Base-by-base conservation (phyloP, 2,888 invertebrate genomes). In the Patella caerulea region DNA sequence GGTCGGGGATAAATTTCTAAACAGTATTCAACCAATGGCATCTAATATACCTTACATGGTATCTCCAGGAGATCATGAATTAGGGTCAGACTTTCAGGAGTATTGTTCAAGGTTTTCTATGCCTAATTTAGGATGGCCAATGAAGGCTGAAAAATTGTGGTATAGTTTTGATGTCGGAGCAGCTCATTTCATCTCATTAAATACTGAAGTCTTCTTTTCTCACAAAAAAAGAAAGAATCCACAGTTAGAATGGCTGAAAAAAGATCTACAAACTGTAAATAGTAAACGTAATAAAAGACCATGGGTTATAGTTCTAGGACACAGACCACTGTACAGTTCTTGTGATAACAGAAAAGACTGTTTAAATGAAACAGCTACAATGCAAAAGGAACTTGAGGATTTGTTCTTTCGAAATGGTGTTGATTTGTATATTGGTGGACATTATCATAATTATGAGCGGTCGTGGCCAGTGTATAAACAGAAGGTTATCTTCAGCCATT, bases 221-320 rank as follows among this genome's bases (percentile, higher is more conserved):
- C 77, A 76, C 72, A 93, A 95, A 15, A 94, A 94, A 83, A 97
- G 97, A 92, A 97, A 84, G 71, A 79, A 84, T 2, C 71, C 79
- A 5, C 86, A 86, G 80, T 75, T 88, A 45, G 74, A 78, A 9
- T 90, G 90, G 89, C 78, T 90, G 24, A 82, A 83, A n/a, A 81
- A 83, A 69, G 88, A 89, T 71, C 76, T 90, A 14, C 79, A 86
- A 82, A 82, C 83, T 71, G 91, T 85, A 19, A 88, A 88, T 76
- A 34, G 69, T 73, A 81, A 86, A 34, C 78, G 89, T 19, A 79
- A 83, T 17, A 78, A 83, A 9, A 78, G 75, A 14, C 89, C 91
- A 0, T 92, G 92, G 92, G 86, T 92, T 14, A 85, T 92, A 52
- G 89, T 88, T 3, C 83, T 91, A 78, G 90, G 90, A 11, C 91